Evolutionary conservation across 2,113 vertebrate genomes (phyloP), one percentile per base, ranked within the genome.

Genomic region (Pterocles gutturalis): DNA sequence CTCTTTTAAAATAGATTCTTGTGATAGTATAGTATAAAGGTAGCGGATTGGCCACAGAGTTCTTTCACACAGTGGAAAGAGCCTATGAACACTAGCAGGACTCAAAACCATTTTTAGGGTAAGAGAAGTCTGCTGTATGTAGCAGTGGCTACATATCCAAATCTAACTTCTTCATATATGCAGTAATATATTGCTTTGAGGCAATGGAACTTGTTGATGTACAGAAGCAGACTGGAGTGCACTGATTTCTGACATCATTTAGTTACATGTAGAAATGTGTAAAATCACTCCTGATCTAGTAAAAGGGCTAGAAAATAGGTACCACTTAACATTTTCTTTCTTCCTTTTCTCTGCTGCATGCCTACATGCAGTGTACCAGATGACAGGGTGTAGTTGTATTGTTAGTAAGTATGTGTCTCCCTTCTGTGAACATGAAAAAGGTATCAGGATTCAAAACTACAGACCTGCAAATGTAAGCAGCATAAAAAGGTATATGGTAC

Each of bases 11-110:
- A 45, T 22, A 8, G 51, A 15, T 86, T 65, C 9, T 57, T 69
- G 5, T 1, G 13, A 10, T 67, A 36, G 17, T 41, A 17, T 10
- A 41, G 29, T 57, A 21, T 1, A 43, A 4, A 24, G 3, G 5
- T 21, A 33, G 9, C 48, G 66, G 17, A 5, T 31, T 69, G 28
- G 31, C 53, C 48, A 9, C 24, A 21, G 4, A 83, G 15, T 43
- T 83, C 36, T 48, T 70, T 19, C 13, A 12, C 14, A 2, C 31
- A 12, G 3, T 49, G 12, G 31, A 29, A 33, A n/a, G 28, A 61
- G 36, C 10, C 17, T 67, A 17, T 58, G 62, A 76, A n/a, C 3
- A 7, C 4, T 22, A 9, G 2, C 66, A 76, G 48, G 57, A 71
- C 31, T 87, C 46, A 57, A 29, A 83, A 25, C 46, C 33, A 10